A percentile compares a stretch with the other conserved stretches of the same genome.
These are phyloP conservation scores for Drosophila recens DNA, from an alignment of 2,888 invertebrate species.

Conservation along the genomic window DNA sequence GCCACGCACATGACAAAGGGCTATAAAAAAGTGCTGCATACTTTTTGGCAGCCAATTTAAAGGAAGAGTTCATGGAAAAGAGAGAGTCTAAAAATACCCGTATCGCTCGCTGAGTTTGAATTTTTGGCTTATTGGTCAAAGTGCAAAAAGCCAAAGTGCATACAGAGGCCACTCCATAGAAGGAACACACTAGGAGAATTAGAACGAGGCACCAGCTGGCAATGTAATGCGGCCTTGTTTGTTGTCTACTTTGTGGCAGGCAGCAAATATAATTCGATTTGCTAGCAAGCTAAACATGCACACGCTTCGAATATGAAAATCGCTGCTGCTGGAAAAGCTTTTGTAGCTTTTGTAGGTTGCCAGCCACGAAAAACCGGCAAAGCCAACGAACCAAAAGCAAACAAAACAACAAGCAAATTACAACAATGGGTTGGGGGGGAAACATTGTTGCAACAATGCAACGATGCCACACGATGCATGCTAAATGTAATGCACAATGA, in stretches of 20 bases:
- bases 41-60: constrained; percentile 41
- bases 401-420: constrained; percentile 68
- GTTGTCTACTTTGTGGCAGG: constrained; percentile 75
- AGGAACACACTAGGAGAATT: background rate
- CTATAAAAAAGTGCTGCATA: constrained; percentile 43
- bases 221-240: constrained; percentile 50
- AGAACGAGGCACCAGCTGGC: constrained; percentile 25
- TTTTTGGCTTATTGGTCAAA: constrained; percentile 25
- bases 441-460: constrained; percentile 69
- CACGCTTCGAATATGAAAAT: constrained; percentile 72
- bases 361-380: constrained; percentile 27
- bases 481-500: constrained; percentile 77
- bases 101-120: constrained; percentile 17
- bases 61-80: constrained; percentile 2
- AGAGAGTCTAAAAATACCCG: constrained; percentile 13
- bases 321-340: constrained; percentile 29
- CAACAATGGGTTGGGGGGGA: constrained; percentile 52
- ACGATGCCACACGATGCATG: constrained; percentile 65
- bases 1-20: constrained; percentile 8
- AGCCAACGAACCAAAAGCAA: constrained; percentile 61
- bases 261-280: constrained; percentile 78
- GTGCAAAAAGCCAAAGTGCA: constrained; percentile 37
- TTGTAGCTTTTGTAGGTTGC: constrained; percentile 8
- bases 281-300: constrained; percentile 50
- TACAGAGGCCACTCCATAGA: constrained; percentile 28